Evolutionary conservation across 2,888 invertebrate species (phyloP), one percentile per base, ranked within the genome.

Genomic region (Baccha elongata): DNA sequence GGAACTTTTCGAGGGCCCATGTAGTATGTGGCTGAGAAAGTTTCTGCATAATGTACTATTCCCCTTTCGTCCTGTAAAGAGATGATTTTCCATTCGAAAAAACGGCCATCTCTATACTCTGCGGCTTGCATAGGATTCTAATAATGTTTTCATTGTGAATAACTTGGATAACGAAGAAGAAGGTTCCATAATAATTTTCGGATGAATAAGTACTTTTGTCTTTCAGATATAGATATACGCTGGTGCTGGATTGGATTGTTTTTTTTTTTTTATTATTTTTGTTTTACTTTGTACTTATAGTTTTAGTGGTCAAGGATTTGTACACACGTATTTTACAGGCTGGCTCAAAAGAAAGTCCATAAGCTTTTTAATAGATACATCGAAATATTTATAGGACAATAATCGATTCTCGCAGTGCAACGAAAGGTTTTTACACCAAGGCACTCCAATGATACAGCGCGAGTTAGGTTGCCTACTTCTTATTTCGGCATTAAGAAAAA

Each of bases 141-240:
- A 71, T 72, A 65, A 75, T 81, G 65, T 75, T 65, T 81, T 53
- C 80, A 58, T 52, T 76, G 53, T 37, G 53, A 67, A 46, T 26
- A 69, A 50, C 64, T 68, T 50, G 6, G 29, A 7, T 7, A 32
- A 32, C 29, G 29, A 32, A 32, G 23, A 6, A 19, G 37, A 8
- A 40, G 21, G 21, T 29, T 72, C 10, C 40, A 71, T 69, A 74
- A 71, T 69, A 74, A 52, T 74, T 69, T 74, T 37, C 21, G 7
- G 48, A 48, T 73, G 69, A 80, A 46, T 75, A 35, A 44, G 42
- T 42, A 26, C 48, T 37, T 64, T 32, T n/a, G 60, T 44, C n/a
- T 13, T 40, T 10, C 11, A 11, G 2, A 17, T 50, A 11, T 29
- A 29, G 10, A 21, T 23, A 11, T 21, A 7, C n/a, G n/a, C n/a